Percentiles rank a stretch among this genome's conserved stretches.
Evolutionary conservation across 2,113 vertebrate species (phyloP).

Genomic region (Eublepharis macularius): DNA sequence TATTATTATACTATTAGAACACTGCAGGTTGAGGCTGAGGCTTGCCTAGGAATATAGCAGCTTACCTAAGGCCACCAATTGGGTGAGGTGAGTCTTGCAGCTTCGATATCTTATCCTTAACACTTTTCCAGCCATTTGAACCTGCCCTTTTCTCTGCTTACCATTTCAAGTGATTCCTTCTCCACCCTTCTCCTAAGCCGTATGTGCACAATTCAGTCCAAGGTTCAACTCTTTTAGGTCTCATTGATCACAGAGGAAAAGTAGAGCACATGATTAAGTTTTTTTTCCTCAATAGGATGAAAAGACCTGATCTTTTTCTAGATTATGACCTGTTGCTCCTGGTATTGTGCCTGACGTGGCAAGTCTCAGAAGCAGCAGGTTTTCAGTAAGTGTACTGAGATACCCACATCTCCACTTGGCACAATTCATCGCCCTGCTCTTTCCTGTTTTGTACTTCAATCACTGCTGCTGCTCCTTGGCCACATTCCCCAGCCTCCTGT

Average conservation of each 20-base stretch:
- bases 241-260: too few species aligned
- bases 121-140: too few species aligned
- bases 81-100: too few species aligned
- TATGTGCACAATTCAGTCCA: too few species aligned
- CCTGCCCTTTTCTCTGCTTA: too few species aligned
- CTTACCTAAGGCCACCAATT: too few species aligned
- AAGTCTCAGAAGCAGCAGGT: not conserved
- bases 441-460: not conserved
- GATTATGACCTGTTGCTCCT: not conserved
- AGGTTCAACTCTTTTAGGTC: too few species aligned
- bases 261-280: not conserved
- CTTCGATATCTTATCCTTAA: too few species aligned
- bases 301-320: not conserved
- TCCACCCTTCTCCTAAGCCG: not conserved
- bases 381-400: not conserved
- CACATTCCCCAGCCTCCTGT: not conserved
- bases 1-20: too few species aligned
- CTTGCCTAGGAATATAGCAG: too few species aligned
- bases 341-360: not conserved
- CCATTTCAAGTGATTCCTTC: not conserved
- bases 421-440: not conserved
- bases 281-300: too few species aligned
- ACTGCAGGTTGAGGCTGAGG: too few species aligned
- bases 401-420: not conserved
- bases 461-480: constrained; percentile 7